These are phyloP conservation scores for Atrina japonica DNA, from an alignment of 2,888 invertebrate species.

Conservation along the genomic window DNA sequence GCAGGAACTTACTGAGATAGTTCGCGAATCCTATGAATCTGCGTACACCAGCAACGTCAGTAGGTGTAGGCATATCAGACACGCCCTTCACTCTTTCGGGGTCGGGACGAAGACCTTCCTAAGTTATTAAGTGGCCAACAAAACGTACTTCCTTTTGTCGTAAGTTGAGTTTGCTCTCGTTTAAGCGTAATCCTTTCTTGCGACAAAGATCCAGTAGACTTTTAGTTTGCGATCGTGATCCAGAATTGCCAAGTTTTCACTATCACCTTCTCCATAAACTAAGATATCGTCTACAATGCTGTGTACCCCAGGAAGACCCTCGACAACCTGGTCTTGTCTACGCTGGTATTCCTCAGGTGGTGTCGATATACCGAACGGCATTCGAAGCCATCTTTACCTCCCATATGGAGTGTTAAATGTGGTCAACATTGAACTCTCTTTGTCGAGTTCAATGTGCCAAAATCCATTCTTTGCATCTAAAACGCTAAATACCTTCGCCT, in stretches of 20 bases:
- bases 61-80: constrained; percentile 43
- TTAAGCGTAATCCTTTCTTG: constrained; percentile 48
- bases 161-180: constrained; percentile 47
- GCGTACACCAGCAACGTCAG: constrained; percentile 36
- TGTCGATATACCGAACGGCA: constrained; percentile 54
- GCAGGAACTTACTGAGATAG: constrained; percentile 53
- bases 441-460: constrained; percentile 51
- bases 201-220: constrained; percentile 33
- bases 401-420: constrained; percentile 56
- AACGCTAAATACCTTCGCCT: constrained; percentile 50
- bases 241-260: constrained; percentile 29
- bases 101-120: constrained; percentile 46
- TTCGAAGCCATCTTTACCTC: constrained; percentile 49
- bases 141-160: constrained; percentile 37
- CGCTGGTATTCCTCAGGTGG: constrained; percentile 53
- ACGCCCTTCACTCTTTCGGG: constrained; percentile 48
- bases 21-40: constrained; percentile 48
- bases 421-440: constrained; percentile 49
- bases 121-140: constrained; percentile 50
- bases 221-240: constrained; percentile 43
- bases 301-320: constrained; percentile 48
- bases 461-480: constrained; percentile 47
- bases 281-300: constrained; percentile 56
- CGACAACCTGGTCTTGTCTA: constrained; percentile 46
- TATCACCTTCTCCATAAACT: constrained; percentile 41